Base-by-base conservation (phyloP, 2,113 vertebrate species). In the Cyprinodon brontotheroides region DNA sequence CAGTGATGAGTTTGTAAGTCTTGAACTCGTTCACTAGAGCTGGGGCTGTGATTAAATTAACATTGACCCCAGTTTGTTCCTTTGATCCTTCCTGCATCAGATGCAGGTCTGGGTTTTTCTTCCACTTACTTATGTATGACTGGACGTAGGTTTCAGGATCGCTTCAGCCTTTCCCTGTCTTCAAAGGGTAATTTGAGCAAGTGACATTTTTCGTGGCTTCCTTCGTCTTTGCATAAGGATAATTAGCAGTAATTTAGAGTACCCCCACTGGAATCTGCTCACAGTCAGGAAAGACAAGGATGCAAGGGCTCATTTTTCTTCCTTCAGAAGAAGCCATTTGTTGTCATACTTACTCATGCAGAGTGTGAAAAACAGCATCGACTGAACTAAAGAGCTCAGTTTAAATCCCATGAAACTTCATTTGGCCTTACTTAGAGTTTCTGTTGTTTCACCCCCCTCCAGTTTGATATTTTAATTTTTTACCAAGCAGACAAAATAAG, bases 1-100 rank as follows among this genome's bases (percentile, higher is more conserved):
- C 4, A 2, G 4, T 48, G 36, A 45, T 60, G 75, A 86, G 71
- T 82, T 61, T 65, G 72, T 45, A 59, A 41, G 76, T 69, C 1
- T n/a, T 59, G 78, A 83, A 53, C 70, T 74, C 29, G 1, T 65
- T 47, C 74, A 73, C 65, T 71, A 48, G 67, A 79, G 29, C 45
- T 64, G 78, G 77, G 22, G 1, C 22, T 37, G 81, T 70, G 70
- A 87, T 89, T 83, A 84, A 83, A 91, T 91, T 80, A 80, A 65
- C 40, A 57, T 2, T 61, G 77, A 87, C 78, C 74, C 64, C 20
- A 11, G 66, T 78, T 72, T 70, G 79, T 83, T 75, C 78, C 77
- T 62, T 72, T 65, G n/a, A 36, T 76, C 61, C 53, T 66, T 15
- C 11, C 43, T 8, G 12, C 48, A 38, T 9, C 67, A 64, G 22